Evolutionary conservation across 2,113 vertebrate species (phyloP).

Genomic region (Oxyruncus cristatus): DNA sequence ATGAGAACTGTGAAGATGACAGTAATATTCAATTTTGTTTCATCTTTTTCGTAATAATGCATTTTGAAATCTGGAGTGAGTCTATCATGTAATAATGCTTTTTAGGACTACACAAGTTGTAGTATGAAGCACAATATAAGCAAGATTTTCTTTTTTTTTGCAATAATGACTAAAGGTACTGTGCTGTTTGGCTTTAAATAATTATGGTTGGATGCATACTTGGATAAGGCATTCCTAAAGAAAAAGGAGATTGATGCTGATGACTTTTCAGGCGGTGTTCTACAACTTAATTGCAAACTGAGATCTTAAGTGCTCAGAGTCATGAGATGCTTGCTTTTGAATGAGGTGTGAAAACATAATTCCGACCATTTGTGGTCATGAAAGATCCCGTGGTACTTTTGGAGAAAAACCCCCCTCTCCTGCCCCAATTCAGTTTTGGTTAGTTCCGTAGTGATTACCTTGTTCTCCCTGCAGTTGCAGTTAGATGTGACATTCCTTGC

Average conservation of each 20-base stretch:
- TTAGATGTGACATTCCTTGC: background rate
- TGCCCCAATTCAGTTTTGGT: background rate
- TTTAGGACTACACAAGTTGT: background rate
- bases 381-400: background rate
- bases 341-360: background rate
- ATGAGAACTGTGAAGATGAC: background rate
- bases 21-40: background rate
- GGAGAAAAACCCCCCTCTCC: rapidly evolving
- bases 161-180: background rate
- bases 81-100: background rate
- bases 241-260: background rate
- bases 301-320: background rate
- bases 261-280: background rate
- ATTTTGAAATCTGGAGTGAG: background rate
- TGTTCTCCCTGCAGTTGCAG: background rate
- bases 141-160: background rate
- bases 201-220: background rate
- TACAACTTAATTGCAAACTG: background rate
- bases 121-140: background rate
- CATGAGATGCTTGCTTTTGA: background rate
- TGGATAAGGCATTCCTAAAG: background rate
- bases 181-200: background rate
- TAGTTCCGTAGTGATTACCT: background rate
- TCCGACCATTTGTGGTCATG: background rate
- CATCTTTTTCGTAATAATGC: background rate